These are phyloP conservation scores for Pristis pectinata DNA, from an alignment of 2,797 vertebrate genomes.

Conservation along the genomic window DNA sequence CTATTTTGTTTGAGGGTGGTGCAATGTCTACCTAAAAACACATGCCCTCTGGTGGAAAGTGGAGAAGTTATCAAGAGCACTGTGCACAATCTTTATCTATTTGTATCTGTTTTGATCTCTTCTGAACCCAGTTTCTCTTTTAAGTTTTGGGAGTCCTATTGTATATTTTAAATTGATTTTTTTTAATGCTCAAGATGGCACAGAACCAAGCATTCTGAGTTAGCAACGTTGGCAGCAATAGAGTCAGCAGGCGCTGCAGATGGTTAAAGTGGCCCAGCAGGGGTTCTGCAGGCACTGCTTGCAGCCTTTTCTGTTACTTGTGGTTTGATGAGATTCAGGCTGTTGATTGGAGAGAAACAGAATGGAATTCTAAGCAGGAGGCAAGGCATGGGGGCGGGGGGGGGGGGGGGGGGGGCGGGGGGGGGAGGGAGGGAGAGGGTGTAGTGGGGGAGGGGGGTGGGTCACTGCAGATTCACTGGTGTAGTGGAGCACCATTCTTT, in stretches of 20 bases:
- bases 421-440: no score
- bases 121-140: not conserved
- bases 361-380: constrained; percentile 4
- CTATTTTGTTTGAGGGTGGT: not conserved
- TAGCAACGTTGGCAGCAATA: not conserved
- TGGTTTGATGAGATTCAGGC: constrained; percentile 30
- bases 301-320: constrained; percentile 16
- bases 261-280: constrained; percentile 31
- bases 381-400: not conserved
- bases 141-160: not conserved
- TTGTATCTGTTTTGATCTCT: not conserved
- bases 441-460: no score
- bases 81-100: not conserved
- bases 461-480: not conserved
- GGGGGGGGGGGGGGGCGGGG: no score
- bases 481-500: constrained; percentile 8
- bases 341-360: not conserved
- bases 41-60: constrained; percentile 24
- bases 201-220: constrained; percentile 7
- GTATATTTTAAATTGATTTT: constrained; percentile 25
- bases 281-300: constrained; percentile 29
- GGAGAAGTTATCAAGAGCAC: not conserved
- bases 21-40: not conserved
- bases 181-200: constrained; percentile 12
- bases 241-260: constrained; percentile 21